phyloP scores from a whole-genome alignment of 2,113 vertebrate species.

The Meriones unguiculatus region DNA sequence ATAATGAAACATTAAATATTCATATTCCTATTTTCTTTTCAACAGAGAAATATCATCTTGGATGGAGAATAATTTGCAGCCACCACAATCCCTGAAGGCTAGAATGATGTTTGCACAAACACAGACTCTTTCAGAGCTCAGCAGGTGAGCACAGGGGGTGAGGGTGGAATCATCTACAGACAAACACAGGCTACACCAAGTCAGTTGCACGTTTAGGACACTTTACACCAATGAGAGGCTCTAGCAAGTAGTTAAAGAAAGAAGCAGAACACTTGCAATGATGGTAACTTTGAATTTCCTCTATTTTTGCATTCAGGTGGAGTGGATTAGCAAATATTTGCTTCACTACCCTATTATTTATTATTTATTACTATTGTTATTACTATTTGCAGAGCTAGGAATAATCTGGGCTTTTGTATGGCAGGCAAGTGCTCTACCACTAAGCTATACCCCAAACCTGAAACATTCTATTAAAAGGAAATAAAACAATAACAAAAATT shows the following conservation, averaged over 20 bases:
- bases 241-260: conserved; percentile 66
- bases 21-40: conserved; percentile 30
- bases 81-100: neutral
- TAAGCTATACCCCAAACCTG: neutral
- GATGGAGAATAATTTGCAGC: conserved; percentile 39
- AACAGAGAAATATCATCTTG: conserved; percentile 45
- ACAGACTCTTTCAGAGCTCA: neutral
- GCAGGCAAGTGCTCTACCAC: neutral
- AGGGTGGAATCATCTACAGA: neutral
- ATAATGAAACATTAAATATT: conserved; percentile 62
- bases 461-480: neutral
- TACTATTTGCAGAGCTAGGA: neutral
- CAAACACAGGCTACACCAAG: conserved; percentile 36
- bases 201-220: conserved; percentile 51
- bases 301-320: neutral
- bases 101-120: neutral
- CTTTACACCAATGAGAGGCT: conserved; percentile 66
- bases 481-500: neutral
- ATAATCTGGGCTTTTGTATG: neutral
- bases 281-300: conserved; percentile 45
- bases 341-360: neutral
- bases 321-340: conserved; percentile 55
- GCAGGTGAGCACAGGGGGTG: neutral
- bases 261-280: conserved; percentile 55
- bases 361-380: neutral